These are phyloP conservation scores for Calcarius ornatus DNA, from an alignment of 2,113 vertebrate species.

Conservation along the genomic window DNA sequence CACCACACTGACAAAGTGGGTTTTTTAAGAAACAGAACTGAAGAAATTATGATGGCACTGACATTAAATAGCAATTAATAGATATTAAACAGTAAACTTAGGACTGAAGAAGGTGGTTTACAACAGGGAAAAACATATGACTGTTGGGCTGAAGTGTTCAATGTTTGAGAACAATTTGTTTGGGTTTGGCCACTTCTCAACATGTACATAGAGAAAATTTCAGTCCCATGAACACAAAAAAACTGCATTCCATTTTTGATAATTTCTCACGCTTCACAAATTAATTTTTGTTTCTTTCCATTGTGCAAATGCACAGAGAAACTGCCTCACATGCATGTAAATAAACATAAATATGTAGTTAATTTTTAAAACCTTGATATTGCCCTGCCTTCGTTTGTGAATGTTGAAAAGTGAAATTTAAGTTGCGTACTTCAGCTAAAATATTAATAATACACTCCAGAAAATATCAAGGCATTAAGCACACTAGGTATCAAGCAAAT, in stretches of 20 bases:
- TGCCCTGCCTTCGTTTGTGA: neutral
- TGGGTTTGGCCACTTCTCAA: neutral
- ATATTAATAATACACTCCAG: neutral
- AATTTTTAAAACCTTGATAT: neutral
- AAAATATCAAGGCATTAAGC: neutral
- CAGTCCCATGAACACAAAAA: neutral
- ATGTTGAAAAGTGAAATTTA: neutral
- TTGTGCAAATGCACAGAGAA: neutral
- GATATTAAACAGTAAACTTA: neutral
- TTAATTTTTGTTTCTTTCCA: neutral
- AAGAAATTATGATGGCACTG: neutral
- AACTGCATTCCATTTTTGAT: neutral
- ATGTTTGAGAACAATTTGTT: neutral
- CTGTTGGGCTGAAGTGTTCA: neutral
- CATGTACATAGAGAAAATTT: neutral
- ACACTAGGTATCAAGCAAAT: neutral
- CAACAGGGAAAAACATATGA: neutral
- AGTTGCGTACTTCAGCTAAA: neutral
- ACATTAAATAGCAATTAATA: neutral
- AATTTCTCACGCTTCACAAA: neutral
- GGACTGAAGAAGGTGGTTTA: neutral
- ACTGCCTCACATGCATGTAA: neutral
- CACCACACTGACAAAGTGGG: accelerated
- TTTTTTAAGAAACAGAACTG: neutral
- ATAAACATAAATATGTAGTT: neutral